Percentiles rank a stretch among this genome's conserved stretches.
phyloP scores from a whole-genome alignment of 2,113 vertebrate genomes.

The Turdus rufiventris region DNA sequence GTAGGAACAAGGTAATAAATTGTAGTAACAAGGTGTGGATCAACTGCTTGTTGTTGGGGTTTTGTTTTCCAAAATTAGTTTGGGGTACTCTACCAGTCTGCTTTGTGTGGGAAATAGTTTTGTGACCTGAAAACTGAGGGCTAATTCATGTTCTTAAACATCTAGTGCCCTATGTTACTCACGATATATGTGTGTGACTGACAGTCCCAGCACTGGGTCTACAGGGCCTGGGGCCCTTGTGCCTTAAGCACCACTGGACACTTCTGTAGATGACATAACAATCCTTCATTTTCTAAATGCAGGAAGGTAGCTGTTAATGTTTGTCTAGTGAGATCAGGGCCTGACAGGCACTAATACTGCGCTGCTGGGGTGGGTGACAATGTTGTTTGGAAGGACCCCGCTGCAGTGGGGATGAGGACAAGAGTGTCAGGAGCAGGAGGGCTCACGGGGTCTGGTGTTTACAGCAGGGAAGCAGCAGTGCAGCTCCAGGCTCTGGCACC shows the following conservation, averaged over 20 bases:
- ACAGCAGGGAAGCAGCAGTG: fast-evolving
- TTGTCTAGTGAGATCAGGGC: not conserved
- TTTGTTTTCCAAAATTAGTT: not conserved
- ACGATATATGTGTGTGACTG: fast-evolving
- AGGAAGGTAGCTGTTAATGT: not conserved
- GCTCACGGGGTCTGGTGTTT: fast-evolving
- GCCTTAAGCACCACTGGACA: not conserved
- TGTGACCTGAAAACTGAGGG: not conserved
- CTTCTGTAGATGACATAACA: not conserved
- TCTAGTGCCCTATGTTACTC: not conserved
- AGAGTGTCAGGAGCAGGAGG: not conserved
- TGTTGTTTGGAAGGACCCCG: fast-evolving
- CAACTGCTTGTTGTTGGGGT: not conserved
- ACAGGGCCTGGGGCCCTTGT: not conserved
- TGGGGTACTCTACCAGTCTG: not conserved
- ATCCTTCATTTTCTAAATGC: not conserved
- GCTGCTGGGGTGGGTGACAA: too few species aligned
- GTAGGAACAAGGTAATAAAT: not conserved
- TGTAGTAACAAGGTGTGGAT: not conserved
- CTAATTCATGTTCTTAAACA: not conserved
- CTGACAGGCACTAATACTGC: not conserved
- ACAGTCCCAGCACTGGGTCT: not conserved
- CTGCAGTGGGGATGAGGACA: fast-evolving
- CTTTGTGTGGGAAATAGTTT: not conserved
- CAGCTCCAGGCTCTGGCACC: not conserved